Evolutionary conservation across 2,888 invertebrate species (phyloP).

Genomic region (Oscheius sp.): DNA sequence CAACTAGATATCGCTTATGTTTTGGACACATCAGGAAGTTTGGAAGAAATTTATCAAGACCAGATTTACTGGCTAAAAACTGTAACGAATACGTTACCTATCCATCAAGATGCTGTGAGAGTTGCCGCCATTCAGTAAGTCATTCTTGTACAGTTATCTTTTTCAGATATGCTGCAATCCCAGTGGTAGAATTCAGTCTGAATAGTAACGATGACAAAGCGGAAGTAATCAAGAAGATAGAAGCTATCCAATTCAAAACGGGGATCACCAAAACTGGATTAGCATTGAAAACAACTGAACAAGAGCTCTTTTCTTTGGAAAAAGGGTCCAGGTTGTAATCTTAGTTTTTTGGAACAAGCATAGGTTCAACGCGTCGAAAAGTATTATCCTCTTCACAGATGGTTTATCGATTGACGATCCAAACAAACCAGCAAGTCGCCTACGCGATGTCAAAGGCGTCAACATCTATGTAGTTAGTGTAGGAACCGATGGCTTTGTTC

Average conservation of each 20-base stretch:
- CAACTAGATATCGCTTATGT: constrained; percentile 66
- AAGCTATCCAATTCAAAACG: constrained; percentile 33
- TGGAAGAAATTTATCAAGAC: constrained; percentile 58
- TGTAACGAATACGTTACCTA: constrained; percentile 44
- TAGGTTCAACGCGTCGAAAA: constrained; percentile 43
- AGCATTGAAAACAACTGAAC: constrained; percentile 43
- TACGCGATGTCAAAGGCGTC: constrained; percentile 52
- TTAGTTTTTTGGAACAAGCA: neutral
- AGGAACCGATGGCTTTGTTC: constrained; percentile 60
- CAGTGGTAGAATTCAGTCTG: constrained; percentile 64
- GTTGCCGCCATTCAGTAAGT: constrained; percentile 68
- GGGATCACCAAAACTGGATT: constrained; percentile 51
- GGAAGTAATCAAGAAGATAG: constrained; percentile 44
- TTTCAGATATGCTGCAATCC: constrained; percentile 57
- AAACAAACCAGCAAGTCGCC: constrained; percentile 52
- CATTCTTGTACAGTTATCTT: neutral
- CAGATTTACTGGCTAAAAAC: constrained; percentile 47
- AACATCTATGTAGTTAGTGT: constrained; percentile 65
- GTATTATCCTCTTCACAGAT: constrained; percentile 68
- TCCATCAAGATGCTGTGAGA: constrained; percentile 69
- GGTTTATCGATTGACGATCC: constrained; percentile 68
- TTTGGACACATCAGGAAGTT: constrained; percentile 66
- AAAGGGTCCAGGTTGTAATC: constrained; percentile 46
- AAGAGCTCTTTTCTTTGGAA: constrained; percentile 46
- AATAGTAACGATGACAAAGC: constrained; percentile 52